A percentile compares a stretch with the other conserved stretches of the same genome.
Conservation (phyloP, 2,888 invertebrate species). For the Tiliacea aurago region DNA sequence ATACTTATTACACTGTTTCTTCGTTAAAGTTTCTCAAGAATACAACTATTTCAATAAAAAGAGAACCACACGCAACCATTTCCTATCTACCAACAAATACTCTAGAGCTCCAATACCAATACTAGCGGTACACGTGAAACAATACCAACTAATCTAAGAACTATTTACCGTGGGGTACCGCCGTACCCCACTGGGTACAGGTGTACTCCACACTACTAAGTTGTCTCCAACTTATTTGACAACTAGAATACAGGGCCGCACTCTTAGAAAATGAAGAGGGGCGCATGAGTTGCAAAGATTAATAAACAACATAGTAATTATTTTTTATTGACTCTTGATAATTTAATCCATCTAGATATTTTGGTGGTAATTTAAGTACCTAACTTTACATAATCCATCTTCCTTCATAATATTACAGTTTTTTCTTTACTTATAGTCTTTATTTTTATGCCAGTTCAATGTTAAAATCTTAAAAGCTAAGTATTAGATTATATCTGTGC, state of each 20-base stretch:
- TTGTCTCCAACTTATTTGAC: constrained; percentile 65
- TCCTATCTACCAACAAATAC: constrained; percentile 36
- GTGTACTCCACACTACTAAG: constrained; percentile 56
- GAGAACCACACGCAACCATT: background rate
- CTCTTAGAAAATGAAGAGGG: background rate
- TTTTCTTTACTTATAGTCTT: background rate
- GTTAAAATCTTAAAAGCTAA: background rate
- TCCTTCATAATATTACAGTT: background rate
- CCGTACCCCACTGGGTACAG: constrained; percentile 39
- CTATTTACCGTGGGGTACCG: constrained; percentile 55
- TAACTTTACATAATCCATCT: background rate
- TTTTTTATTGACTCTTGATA: background rate
- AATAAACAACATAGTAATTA: background rate
- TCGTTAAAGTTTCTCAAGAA: background rate
- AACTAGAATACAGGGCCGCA: constrained; percentile 53
- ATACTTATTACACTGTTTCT: background rate
- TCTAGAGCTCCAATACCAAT: constrained; percentile 47
- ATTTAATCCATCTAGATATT: background rate
- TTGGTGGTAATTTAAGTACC: background rate
- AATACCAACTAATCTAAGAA: constrained; percentile 66
- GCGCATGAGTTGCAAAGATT: background rate
- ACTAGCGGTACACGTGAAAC: constrained; percentile 43
- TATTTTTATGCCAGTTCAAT: constrained; percentile 7
- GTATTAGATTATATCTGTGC: background rate
- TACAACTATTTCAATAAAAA: background rate